Percentiles rank a stretch among this genome's conserved stretches.
phyloP scores from a whole-genome alignment of 2,113 vertebrate species.

The Colistium nudipinnis region DNA sequence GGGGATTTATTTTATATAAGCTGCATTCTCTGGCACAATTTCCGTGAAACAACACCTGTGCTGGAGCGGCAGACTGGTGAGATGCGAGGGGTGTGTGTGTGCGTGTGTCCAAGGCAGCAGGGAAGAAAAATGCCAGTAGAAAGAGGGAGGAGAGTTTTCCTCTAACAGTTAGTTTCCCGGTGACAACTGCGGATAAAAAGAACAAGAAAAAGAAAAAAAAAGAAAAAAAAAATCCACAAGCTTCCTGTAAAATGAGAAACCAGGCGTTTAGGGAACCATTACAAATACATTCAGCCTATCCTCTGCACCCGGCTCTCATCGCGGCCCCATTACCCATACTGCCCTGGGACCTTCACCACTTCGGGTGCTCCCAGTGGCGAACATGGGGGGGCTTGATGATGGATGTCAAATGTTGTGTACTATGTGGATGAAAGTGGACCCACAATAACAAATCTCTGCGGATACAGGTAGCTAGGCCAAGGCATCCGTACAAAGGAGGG shows the following conservation, averaged over 20 bases:
- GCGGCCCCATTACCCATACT: conserved; percentile 28
- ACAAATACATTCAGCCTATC: conserved; percentile 20
- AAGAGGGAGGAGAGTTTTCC: conserved; percentile 8
- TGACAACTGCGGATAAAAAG: too few relatives aligned
- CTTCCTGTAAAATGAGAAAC: conserved; percentile 40
- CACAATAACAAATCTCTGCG: conserved; percentile 41
- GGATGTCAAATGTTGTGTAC: conserved; percentile 52
- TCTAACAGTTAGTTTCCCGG: conserved; percentile 46
- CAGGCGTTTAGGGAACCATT: conserved; percentile 52
- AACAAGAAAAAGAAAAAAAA: too few relatives aligned
- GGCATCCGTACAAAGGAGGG: conserved; percentile 1
- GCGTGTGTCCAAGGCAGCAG: conserved; percentile 17
- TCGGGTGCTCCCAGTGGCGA: conserved; percentile 6
- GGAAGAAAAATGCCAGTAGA: conserved; percentile 20
- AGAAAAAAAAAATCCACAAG: conserved; percentile 46
- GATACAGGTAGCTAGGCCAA: conserved; percentile 11
- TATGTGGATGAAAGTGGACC: conserved; percentile 25
- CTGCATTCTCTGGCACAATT: conserved; percentile 10
- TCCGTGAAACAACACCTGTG: conserved; percentile 9
- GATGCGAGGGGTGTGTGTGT: too few relatives aligned
- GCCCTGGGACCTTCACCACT: conserved; percentile 9
- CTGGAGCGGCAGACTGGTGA: conserved; percentile 1
- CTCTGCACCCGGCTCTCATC: conserved; percentile 23
- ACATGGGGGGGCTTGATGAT: conserved; percentile 38
- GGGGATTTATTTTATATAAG: conserved; percentile 7